Evolutionary conservation across 2,113 vertebrate species (phyloP), one percentile per base, ranked within the genome.

Genomic region (Lates calcarifer): DNA sequence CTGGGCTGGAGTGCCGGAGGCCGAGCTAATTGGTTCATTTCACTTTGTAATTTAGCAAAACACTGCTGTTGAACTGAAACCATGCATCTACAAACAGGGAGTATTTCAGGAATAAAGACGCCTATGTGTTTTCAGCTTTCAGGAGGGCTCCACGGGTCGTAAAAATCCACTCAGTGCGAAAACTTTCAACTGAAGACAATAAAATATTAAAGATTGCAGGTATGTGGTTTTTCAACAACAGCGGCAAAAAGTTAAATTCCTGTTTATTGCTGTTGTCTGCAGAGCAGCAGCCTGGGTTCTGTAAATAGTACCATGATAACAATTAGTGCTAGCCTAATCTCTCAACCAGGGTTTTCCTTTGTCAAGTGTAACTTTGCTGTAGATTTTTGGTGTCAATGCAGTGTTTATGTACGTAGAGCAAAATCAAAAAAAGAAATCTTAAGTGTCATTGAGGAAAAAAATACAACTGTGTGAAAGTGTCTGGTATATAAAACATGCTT

Each of bases 361-460:
- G 87, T 89, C 84, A 63, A 37, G 82, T 90, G 91, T 93, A 93
- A 90, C 89, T 86, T 90, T 92, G 91, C 90, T 91, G 88, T 93
- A 91, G 77, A 87, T 83, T 69, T 65, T 90, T 85, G 86, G 88
- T 93, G 93, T 92, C 90, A 51, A 90, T 90, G 78, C 79, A 67
- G 89, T 92, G 91, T 94, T 92, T 82, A 86, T 91, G 93, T 93
- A 56, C 72, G 90, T 93, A 87, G 84, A 94, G 90, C 88, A 88
- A 90, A 88, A 84, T 77, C 13, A 39, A 69, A 84, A 82, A 83
- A 83, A 63, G 24, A 72, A 74, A 77, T 57, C 37, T 74, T 90
- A 73, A 85, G 62, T 90, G 88, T 93, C 82, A 86, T n/a, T 84
- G 75, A 89, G 72, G 81, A 85, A 85, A 87, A 74, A 84, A 81